These are phyloP conservation scores for Alsophila aescularia DNA, from an alignment of 2,888 invertebrate species.

Conservation along the genomic window DNA sequence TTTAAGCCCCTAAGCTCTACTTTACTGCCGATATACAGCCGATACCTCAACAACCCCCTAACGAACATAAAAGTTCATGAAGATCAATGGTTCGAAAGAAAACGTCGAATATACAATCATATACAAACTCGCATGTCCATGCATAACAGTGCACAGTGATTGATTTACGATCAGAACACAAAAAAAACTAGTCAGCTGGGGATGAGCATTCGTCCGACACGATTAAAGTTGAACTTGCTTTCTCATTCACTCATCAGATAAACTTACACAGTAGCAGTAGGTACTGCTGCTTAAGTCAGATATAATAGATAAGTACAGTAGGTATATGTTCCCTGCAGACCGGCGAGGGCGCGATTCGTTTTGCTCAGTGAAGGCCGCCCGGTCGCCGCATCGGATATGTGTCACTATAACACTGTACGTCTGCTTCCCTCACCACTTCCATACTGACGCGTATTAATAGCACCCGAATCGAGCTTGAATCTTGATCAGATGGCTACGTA, in stretches of 20 bases:
- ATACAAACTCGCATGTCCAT: no score
- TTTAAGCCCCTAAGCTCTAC: no score
- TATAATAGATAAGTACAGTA: not conserved
- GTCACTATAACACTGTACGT: constrained; percentile 76
- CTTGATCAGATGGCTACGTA: not conserved
- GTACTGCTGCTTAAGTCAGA: no score
- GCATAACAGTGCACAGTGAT: no score
- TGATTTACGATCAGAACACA: no score
- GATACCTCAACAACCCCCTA: no score
- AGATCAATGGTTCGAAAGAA: no score
- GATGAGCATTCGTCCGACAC: no score
- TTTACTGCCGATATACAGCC: no score
- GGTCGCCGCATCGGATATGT: constrained; percentile 75
- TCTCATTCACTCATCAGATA: not conserved
- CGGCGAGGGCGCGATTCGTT: constrained; percentile 60
- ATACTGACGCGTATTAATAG: constrained; percentile 41
- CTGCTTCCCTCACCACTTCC: constrained; percentile 53
- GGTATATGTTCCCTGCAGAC: constrained; percentile 39
- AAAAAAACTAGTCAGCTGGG: no score
- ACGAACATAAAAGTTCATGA: no score
- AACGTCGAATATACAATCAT: no score
- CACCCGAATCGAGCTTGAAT: constrained; percentile 4
- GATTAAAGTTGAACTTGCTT: not conserved
- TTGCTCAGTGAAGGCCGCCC: constrained; percentile 78
- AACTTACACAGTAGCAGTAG: constrained; percentile 20